Base-by-base conservation (phyloP, 2,113 vertebrate genomes). In the Brachionichthys hirsutus region DNA sequence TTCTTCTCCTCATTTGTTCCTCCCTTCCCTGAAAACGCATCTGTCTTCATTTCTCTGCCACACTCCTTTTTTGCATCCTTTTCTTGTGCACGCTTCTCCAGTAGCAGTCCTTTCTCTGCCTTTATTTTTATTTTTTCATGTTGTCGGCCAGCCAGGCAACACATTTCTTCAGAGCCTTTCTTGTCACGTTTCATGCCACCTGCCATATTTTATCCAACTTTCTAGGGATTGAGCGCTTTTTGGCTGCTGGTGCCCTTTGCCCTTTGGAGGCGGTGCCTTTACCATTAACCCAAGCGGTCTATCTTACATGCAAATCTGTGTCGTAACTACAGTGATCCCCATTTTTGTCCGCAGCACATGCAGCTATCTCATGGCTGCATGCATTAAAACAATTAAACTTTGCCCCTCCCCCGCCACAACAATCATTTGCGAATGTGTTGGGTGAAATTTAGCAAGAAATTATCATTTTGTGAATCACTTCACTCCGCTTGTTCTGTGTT, bases 381-480 rank as follows among this genome's bases (percentile, higher is more conserved):
- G 86, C 86, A 84, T 90, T 88, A 87, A 86, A 88, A 86, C 87
- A 89, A 89, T 88, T 85, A 74, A 84, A 77, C 82, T 38, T 62
- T 73, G 75, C 76, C 74, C 83, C 81, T 82, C 83, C 85, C 78
- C 71, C 68, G 18, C 57, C 70, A 80, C 83, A 89, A 86, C 84
- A 88, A 77, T 87, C 74, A 84, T 82, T 86, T 85, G 80, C 74
- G 79, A 82, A 88, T 85, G 78, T 86, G 86, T 87, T 78, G 86
- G 84, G 89, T 90, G 87, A 87, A 89, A 90, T 90, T 88, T 87
- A 89, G 85, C 89, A 87, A 85, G 86, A 89, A 86, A 88, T 86
- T 65, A 87, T 87, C 73, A 79, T 88, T 84, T 82, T 89, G 85
- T 89, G 79, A 89, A 86, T 89, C 83, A 86, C 80, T 87, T 88